Base-by-base conservation (phyloP, 2,888 invertebrate species). In the Spialia ferax region DNA sequence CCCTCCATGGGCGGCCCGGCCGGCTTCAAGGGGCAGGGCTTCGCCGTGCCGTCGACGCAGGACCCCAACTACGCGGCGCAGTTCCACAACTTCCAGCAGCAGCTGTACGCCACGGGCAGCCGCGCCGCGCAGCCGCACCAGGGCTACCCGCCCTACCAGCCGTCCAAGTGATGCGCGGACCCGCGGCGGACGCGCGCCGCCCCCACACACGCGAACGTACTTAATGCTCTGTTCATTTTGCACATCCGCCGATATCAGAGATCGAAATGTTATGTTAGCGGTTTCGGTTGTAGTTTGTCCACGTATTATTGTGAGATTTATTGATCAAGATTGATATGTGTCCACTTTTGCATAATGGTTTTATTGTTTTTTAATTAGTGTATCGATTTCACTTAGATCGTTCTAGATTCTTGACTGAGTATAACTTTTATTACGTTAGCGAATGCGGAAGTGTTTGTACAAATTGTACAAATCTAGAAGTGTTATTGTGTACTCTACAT, bases 81-180 rank as follows among this genome's bases (percentile, higher is more conserved):
- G 94, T 98, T 97, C 94, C 98, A 98, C 91, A 97, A 98, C 92
- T 98, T 98, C 94, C 98, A 98, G 85, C 98, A 98, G 87, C 98
- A 98, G 89, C 92, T 98, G 76, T 98, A 98, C 89, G 98, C 98
- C 71, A 98, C 98, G 59, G 93, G 94, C 48, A 88, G 85, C 71
- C 83, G 94, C 64, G 91, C 87, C 20, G 89, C 86, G 54, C 89
- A 87, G 76, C 93, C 93, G 72, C 94, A 91, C 80, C 86, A 83
- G 72, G 84, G 83, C 65, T 93, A 93, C 83, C 91, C 93, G 69
- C 90, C 91, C 70, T 92, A 93, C 85, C 89, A 88, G 80, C 92
- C 89, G 83, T 79, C 86, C 87, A 93, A 93, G 93, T 93, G 93
- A 93, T 89, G 85, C 69, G 73, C 77, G 74, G 71, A 70, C 62